Evolutionary conservation across 2,113 vertebrate genomes (phyloP).

Genomic region (Apteryx mantelli): DNA sequence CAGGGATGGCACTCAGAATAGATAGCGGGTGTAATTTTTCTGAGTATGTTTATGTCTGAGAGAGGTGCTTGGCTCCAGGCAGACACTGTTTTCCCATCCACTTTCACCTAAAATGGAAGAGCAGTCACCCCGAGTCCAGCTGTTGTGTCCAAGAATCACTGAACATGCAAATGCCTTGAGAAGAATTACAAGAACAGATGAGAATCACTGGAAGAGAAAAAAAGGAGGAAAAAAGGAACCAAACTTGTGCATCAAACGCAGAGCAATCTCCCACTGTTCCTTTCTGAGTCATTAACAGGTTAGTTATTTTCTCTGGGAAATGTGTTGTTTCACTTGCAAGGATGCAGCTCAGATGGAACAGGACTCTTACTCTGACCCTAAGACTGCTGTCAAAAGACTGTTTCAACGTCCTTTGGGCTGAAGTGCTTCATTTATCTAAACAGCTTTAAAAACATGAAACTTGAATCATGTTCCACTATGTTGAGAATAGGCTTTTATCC

Average conservation of each 20-base stretch:
- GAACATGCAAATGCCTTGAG: neutral
- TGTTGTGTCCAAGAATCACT: neutral
- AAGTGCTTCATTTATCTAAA: neutral
- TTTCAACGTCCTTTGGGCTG: neutral
- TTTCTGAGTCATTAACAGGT: neutral
- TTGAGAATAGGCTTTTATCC: neutral
- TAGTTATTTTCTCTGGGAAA: neutral
- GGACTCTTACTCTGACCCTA: fast-evolving
- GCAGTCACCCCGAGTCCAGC: neutral
- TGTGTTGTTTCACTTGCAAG: neutral
- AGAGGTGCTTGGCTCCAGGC: neutral
- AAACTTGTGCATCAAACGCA: neutral
- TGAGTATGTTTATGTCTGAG: fast-evolving
- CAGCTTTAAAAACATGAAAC: neutral
- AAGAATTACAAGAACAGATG: neutral
- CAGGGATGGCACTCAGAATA: neutral
- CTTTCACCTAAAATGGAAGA: neutral
- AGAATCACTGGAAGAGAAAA: fast-evolving
- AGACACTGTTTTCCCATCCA: neutral
- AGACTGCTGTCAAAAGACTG: neutral
- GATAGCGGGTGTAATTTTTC: neutral
- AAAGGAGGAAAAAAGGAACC: neutral
- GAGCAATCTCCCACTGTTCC: neutral
- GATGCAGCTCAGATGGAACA: neutral
- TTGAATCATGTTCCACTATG: fast-evolving